Evolutionary conservation across 2,113 vertebrate genomes (phyloP).

Genomic region (Phoxinus phoxinus): DNA sequence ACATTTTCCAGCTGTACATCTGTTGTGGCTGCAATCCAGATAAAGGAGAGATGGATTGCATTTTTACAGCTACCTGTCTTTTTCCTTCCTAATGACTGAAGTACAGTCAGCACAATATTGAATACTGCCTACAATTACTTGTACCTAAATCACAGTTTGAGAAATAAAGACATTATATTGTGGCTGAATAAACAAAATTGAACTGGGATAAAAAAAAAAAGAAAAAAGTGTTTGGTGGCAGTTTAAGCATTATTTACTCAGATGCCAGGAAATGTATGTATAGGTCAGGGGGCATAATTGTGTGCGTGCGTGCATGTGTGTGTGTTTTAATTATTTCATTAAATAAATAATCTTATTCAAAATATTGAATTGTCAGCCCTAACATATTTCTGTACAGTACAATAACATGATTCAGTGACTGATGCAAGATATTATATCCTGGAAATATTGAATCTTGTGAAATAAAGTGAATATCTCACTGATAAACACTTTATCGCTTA

Average conservation of each 20-base stretch:
- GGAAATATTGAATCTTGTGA: not conserved
- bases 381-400: not conserved
- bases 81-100: not conserved
- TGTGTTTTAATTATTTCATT: not conserved
- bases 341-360: not conserved
- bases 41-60: slow-evolving; percentile 23
- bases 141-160: not conserved
- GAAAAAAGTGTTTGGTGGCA: not conserved
- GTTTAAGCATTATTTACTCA: not conserved
- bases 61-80: slow-evolving; percentile 16
- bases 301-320: too few relatives aligned
- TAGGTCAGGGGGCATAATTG: not conserved
- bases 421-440: not conserved
- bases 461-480: not conserved
- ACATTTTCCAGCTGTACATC: slow-evolving; percentile 33
- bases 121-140: not conserved
- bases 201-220: not conserved
- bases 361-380: not conserved
- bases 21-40: slow-evolving; percentile 27
- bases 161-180: not conserved
- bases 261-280: not conserved
- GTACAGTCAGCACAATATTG: not conserved
- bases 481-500: not conserved
- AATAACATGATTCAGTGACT: not conserved
- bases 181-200: not conserved